Evolutionary conservation across 1,140 invertebrate species (phyloP), one percentile per base, ranked within the genome.

Genomic region (Samia ricini): DNA sequence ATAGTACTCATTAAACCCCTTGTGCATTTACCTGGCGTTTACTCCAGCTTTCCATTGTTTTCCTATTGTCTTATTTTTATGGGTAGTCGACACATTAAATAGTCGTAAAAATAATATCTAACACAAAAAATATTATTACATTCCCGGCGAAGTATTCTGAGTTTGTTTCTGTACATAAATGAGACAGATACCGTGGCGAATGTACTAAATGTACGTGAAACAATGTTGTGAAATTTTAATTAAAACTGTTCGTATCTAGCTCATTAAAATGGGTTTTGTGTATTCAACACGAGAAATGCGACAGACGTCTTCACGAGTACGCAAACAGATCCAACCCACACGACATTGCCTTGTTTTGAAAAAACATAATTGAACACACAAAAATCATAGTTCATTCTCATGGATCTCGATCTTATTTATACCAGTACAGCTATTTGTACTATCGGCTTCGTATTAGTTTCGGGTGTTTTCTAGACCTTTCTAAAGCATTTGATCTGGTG

Each of bases 171-270:
- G n/a, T n/a, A 29, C 26, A 29, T 5, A 29, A 29, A 29, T 42
- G 33, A 15, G 33, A 15, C 10, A 42, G 33, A 42, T 42, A 1
- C 33, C 15, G 33, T 12, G 3, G 7, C 12, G 12, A 42, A 42
- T 42, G 4, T 15, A 42, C 10, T 12, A 42, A 15, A 42, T 42
- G 33, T 42, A 15, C 33, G 33, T 12, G 52, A 2, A 23, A 55
- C 21, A 23, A 18, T 24, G 52, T 23, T 24, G 52, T 5, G 21
- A 55, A 55, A 23, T n/a, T 22, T 5, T 55, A 55, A 55, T 55
- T 55, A 55, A 23, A 55, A 22, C 23, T 24, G 21, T 22, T 55
- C 24, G 52, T 55, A 55, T 24, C 52, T 24, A 24, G 1, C 52
- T 55, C 22, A 55, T 55, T 55, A 55, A 55, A 22, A 55, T 15